Conservation (phyloP, 2,113 vertebrate species). For the Nansenia antarctica region DNA sequence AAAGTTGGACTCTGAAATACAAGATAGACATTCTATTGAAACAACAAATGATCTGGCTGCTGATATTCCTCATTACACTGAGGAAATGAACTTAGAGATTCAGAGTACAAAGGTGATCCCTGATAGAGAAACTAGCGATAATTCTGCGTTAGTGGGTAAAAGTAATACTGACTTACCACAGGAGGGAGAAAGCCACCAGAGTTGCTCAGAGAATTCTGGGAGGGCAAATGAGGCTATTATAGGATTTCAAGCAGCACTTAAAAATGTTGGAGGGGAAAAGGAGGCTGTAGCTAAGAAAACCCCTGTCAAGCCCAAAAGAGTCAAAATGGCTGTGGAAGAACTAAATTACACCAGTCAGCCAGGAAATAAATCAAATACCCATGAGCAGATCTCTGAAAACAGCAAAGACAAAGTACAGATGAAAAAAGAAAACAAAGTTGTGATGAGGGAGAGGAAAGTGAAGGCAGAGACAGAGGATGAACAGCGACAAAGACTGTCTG, state of each 20-base stretch:
- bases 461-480: conserved; percentile 82
- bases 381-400: conserved; percentile 18
- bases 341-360: not conserved
- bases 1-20: not conserved
- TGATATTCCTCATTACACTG: not conserved
- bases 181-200: conserved; percentile 19
- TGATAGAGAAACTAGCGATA: not conserved
- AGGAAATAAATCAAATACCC: not conserved
- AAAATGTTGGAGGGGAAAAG: conserved; percentile 62
- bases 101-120: conserved; percentile 20
- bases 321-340: conserved; percentile 51
- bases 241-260: conserved; percentile 50
- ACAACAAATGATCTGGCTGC: not conserved
- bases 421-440: conserved; percentile 54
- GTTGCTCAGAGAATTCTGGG: conserved; percentile 13
- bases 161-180: not conserved
- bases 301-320: conserved; percentile 70
- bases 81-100: conserved; percentile 10
- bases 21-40: not conserved
- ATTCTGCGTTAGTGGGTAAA: not conserved
- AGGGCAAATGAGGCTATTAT: conserved; percentile 41
- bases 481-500: conserved; percentile 81
- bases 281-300: conserved; percentile 26
- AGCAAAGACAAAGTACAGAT: not conserved
- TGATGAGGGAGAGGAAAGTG: conserved; percentile 79